Percentiles rank a stretch among this genome's conserved stretches.
Evolutionary conservation across 2,797 vertebrate species (phyloP).

Genomic region (Lepilemur ruficaudatus): DNA sequence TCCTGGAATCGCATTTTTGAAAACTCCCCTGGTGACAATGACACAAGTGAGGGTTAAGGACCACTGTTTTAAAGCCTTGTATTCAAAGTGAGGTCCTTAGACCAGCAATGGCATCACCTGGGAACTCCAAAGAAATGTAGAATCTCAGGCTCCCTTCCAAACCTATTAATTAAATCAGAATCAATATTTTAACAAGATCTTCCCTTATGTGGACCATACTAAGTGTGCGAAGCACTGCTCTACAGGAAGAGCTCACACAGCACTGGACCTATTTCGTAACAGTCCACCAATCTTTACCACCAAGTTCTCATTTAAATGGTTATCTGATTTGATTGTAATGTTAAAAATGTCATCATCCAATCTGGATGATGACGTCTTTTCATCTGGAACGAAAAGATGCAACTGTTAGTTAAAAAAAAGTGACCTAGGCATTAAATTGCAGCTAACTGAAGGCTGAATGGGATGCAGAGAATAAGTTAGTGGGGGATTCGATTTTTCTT

Average conservation of each 20-base stretch:
- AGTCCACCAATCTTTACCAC: not conserved
- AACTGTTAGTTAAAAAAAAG: constrained; percentile 41
- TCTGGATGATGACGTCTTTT: not conserved
- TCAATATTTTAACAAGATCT: not conserved
- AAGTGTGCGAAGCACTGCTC: not conserved
- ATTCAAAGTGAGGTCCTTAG: not conserved
- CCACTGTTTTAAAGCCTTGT: not conserved
- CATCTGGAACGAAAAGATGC: constrained; percentile 41
- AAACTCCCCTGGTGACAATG: not conserved
- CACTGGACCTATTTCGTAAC: not conserved
- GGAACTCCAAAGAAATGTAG: constrained; percentile 14
- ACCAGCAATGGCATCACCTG: not conserved
- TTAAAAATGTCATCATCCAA: constrained; percentile 67
- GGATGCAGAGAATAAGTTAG: not conserved
- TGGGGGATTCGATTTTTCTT: not conserved
- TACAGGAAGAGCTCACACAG: not conserved
- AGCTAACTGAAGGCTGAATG: constrained; percentile 12
- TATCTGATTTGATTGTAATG: constrained; percentile 25
- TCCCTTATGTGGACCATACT: not conserved
- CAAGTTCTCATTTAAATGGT: constrained; percentile 55
- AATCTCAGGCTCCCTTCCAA: not conserved
- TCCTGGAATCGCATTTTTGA: not conserved
- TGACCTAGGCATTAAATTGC: constrained; percentile 32
- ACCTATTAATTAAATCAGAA: not conserved
- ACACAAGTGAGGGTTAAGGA: not conserved